Percentiles rank a stretch among this genome's conserved stretches.
phyloP scores from a whole-genome alignment of 2,797 vertebrate species.

The Ctenopoma multispine region DNA sequence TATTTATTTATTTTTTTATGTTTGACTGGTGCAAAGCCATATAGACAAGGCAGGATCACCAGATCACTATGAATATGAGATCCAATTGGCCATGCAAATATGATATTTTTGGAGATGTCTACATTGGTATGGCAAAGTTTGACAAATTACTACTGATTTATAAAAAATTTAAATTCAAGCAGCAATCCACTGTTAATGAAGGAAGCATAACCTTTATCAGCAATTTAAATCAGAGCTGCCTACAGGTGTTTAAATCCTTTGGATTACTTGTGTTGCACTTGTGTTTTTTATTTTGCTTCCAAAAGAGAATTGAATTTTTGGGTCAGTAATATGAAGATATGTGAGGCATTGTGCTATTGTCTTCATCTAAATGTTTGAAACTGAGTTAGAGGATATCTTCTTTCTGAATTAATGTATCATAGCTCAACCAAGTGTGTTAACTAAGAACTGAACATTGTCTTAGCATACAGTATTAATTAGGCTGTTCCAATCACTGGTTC shows the following conservation, averaged over 20 bases:
- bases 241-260: constrained; percentile 16
- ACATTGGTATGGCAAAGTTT: background rate
- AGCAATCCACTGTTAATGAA: constrained; percentile 28
- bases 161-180: constrained; percentile 9
- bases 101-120: background rate
- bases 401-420: constrained; percentile 9
- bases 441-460: constrained; percentile 17
- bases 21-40: background rate
- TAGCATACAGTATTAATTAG: constrained; percentile 8
- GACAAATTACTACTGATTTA: constrained; percentile 10
- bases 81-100: constrained; percentile 5
- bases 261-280: background rate
- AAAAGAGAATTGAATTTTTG: constrained; percentile 4
- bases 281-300: constrained; percentile 11
- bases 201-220: constrained; percentile 8
- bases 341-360: background rate
- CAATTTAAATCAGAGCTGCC: constrained; percentile 15
- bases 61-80: background rate
- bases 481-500: background rate
- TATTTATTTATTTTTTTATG: constrained; percentile 10
- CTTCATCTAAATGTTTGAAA: background rate
- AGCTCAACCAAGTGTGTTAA: background rate
- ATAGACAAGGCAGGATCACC: constrained; percentile 2
- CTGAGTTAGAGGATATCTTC: constrained; percentile 10
- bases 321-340: background rate